Evolutionary conservation across 2,888 invertebrate genomes (phyloP), one percentile per base, ranked within the genome.

Genomic region (Fabriciana adippe): DNA sequence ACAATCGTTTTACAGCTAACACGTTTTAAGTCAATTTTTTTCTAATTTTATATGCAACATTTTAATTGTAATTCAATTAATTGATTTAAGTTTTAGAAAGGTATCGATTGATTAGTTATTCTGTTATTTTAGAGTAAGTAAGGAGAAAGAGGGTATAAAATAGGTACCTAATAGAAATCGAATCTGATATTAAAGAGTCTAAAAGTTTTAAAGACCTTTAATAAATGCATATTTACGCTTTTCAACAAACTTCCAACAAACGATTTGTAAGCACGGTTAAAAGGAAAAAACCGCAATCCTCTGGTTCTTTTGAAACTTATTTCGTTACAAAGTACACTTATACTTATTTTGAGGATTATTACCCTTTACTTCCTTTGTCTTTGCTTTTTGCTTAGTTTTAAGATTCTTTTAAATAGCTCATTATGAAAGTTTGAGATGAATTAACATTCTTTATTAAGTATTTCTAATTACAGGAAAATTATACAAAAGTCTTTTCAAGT

Each of bases 221-320:
- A 60, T 55, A 66, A 56, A 47, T 66, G 60, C 66, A 66, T 66
- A 60, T 66, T 66, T 70, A 65, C 64, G 62, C 50, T 65, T 70
- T 70, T 62, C 60, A 63, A 41, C 15, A 65, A 65, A 65, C 67
- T 70, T 64, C 62, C 67, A 67, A 73, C 68, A 67, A 65, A 68
- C 69, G 59, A 71, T 71, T 69, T 69, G 55, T 66, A 69, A 73
- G 60, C 68, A 62, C 41, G 50, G 47, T 60, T 76, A 73, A 78
- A 81, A 76, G 75, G 78, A 81, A 84, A 83, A 81, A 83, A 83
- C 87, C 88, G 75, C 87, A 87, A 81, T 73, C 82, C 82, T 83
- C 84, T 54, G 84, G 84, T 87, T 87, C 84, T 83, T 76, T 80
- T 79, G 75, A 77, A 83, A 85, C 80, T 85, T 85, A 78, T 82